A percentile compares a stretch with the other conserved stretches of the same genome.
Evolutionary conservation across 2,888 invertebrate species (phyloP).

Genomic region (Ochlodes sylvanus): DNA sequence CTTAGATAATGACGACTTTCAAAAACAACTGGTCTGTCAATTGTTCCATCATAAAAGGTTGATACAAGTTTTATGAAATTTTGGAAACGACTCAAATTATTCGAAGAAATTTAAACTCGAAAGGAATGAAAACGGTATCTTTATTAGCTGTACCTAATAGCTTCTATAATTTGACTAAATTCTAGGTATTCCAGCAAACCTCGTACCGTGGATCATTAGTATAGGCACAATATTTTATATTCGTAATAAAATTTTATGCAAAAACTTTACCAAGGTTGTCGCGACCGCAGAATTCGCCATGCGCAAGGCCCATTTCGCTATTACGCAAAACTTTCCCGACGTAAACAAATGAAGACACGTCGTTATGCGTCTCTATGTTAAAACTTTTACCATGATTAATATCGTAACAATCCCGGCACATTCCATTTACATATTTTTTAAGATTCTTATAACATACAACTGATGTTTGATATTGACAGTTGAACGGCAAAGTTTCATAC

Average conservation of each 20-base stretch:
- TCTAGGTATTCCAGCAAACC: background rate
- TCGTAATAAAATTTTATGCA: slow-evolving; percentile 16
- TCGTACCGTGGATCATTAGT: background rate
- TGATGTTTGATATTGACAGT: no score
- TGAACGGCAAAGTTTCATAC: no score
- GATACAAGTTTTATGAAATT: no score
- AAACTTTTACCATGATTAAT: slow-evolving; percentile 23
- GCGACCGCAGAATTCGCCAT: slow-evolving; percentile 23
- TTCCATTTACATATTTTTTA: background rate
- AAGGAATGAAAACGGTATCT: background rate
- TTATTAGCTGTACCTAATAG: background rate
- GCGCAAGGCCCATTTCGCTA: slow-evolving; percentile 11
- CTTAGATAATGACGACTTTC: no score
- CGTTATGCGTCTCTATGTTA: slow-evolving; percentile 28
- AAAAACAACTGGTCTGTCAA: no score
- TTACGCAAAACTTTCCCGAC: slow-evolving; percentile 32
- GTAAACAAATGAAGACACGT: slow-evolving; percentile 33
- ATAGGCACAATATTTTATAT: slow-evolving; percentile 10
- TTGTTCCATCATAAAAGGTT: no score
- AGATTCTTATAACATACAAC: no score
- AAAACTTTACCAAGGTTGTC: slow-evolving; percentile 21
- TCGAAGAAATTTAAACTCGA: no score
- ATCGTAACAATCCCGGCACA: background rate
- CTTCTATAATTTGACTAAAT: background rate
- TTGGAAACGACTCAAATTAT: no score